Base-by-base conservation (phyloP, 2,113 vertebrate genomes). In the Bostrychus sinensis region DNA sequence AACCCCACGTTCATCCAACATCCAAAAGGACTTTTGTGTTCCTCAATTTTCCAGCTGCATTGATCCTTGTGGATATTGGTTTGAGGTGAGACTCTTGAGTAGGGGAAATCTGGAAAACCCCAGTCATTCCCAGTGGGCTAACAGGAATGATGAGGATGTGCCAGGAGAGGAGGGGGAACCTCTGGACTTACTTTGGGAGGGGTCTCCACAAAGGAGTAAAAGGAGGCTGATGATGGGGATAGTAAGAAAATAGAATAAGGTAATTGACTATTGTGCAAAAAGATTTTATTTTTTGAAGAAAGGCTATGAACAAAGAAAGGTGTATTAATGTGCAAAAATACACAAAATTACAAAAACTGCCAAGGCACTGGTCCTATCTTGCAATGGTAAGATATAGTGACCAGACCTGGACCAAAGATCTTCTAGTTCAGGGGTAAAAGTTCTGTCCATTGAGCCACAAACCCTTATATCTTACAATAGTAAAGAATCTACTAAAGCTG, bases 121-220 rank as follows among this genome's bases (percentile, higher is more conserved):
- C 84, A 81, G 26, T 66, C 77, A 22, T 74, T 76, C 54, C 48
- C 70, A 70, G 53, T 80, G 63, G 80, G 63, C 42, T 87, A 74
- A 72, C 72, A 81, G 83, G 88, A 91, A 88, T 86, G 83, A 75
- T 70, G 51, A 14, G 72, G 82, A 79, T 58, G 59, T 82, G 83
- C 80, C 83, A 86, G 80, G 66, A 84, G 69, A 74, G 75, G 65
- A 48, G 63, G 82, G 59, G 70, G 63, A 61, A 59, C 70, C 55
- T 12, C 62, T 75, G 70, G 62, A 80, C 64, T 66, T 53, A 46
- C 5, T 6, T 32, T 51, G 45, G 42, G 63, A 54, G 64, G 42
- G 14, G 46, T 25, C 17, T 43, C 23, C 53, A 30, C 13, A 25
- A 68, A 9, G 7, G 25, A 8, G 28, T 30, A 4, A 30, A 46